Base-by-base conservation (phyloP, 2,113 vertebrate genomes). In the Irena cyanogastra region DNA sequence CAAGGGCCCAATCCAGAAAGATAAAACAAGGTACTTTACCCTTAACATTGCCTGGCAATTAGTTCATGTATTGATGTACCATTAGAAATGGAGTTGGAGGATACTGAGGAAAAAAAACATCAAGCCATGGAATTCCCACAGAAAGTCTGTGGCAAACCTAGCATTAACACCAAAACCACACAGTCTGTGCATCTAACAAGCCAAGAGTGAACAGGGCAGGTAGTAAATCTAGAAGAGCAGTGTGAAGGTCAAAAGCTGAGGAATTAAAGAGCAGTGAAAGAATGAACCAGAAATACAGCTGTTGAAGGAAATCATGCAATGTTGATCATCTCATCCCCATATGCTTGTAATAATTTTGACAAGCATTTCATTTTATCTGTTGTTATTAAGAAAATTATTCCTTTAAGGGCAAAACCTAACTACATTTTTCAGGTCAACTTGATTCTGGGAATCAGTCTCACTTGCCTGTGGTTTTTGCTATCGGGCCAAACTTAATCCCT, bases 361-460 rank as follows among this genome's bases (percentile, higher is more conserved):
- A 86, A 78, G 41, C 80, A 79, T 87, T 93, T 94, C 3, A 53
- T 92, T 87, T 86, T 75, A 68, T 87, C 86, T 56, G 41, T 88
- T 89, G 59, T 91, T 93, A 71, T 91, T 81, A 94, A 70, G 69
- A 80, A 93, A 93, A 96, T 87, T 10, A 92, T 71, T 95, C 45
- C 70, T 95, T 96, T 92, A 91, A 89, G 86, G 72, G 60, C 76
- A 95, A 92, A 92, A 87, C 68, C 60, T 78, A 82, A 65, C 69
- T 57, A 41, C 42, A 56, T 92, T 90, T 96, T 96, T 72, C 83
- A 90, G 92, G 86, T 93, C 95, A 92, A 17, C 45, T 92, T 92
- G 86, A 84, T 93, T 91, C 94, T 90, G 94, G 80, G 72, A 93
- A 96, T 94, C 83, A 76, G 82, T 78, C 61, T 95, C 44, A 89